phyloP scores from a whole-genome alignment of 2,888 invertebrate genomes.

The Diarsia dahlii region DNA sequence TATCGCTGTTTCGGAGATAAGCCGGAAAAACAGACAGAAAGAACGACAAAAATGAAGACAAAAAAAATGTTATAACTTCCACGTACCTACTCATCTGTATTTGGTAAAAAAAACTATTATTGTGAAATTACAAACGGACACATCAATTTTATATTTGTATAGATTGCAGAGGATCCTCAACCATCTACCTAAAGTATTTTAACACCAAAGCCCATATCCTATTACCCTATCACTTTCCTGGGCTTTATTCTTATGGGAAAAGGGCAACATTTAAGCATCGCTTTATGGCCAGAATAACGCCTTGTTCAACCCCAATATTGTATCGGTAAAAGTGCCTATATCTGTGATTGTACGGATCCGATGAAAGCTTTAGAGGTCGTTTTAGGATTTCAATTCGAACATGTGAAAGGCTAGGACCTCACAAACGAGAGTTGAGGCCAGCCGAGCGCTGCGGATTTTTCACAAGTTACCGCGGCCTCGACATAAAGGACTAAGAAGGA shows the following conservation, averaged over 20 bases:
- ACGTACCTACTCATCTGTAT: no score
- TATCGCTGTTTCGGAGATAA: no score
- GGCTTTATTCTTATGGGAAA: conserved; percentile 2
- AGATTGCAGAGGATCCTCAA: not conserved
- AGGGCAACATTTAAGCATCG: conserved; percentile 7
- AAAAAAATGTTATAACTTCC: no score
- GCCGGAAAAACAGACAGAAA: no score
- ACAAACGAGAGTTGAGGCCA: no score
- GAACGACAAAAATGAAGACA: no score
- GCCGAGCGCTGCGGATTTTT: no score
- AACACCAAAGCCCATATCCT: not conserved
- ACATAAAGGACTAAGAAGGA: no score
- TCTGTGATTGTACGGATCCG: conserved; percentile 14
- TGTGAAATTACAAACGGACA: no score
- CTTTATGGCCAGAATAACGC: conserved; percentile 28
- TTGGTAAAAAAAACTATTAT: no score
- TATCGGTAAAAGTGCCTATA: conserved; percentile 16
- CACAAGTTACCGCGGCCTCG: no score
- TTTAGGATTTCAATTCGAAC: conserved; percentile 22
- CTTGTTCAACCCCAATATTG: conserved; percentile 32
- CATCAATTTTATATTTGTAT: no score
- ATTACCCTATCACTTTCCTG: conserved; percentile 19
- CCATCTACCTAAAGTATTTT: not conserved
- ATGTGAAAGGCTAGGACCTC: not conserved
- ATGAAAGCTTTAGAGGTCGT: conserved; percentile 19